These are phyloP conservation scores for Cheirogaleus major DNA, from an alignment of 2,797 vertebrate genomes.

Conservation along the genomic window DNA sequence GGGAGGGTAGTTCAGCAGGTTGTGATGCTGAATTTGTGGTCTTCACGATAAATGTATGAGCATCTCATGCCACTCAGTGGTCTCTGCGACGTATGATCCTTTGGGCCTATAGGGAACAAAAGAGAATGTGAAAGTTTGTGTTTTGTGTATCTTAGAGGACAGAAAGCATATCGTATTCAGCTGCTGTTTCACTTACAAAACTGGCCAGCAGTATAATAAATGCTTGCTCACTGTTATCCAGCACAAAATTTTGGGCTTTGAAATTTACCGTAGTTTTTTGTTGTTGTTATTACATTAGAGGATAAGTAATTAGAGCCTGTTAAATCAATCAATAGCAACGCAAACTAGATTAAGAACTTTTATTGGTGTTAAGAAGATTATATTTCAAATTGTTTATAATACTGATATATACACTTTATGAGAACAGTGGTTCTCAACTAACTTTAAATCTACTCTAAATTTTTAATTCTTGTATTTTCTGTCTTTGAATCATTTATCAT, in stretches of 20 bases:
- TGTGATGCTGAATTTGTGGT: background rate
- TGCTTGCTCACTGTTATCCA: background rate
- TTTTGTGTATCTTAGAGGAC: background rate
- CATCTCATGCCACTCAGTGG: background rate
- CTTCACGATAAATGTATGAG: background rate
- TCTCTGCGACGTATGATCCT: background rate
- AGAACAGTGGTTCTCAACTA: background rate
- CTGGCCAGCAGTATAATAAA: background rate
- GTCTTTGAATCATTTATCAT: slow-evolving; percentile 22
- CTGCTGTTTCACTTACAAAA: background rate
- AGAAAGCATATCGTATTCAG: slow-evolving; percentile 11
- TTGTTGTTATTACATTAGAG: background rate
- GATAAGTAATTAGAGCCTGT: background rate
- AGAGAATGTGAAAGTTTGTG: background rate
- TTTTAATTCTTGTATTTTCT: background rate
- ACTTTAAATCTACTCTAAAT: background rate
- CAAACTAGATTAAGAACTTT: slow-evolving; percentile 12
- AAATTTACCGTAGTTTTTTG: background rate
- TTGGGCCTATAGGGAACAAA: background rate
- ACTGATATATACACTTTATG: background rate
- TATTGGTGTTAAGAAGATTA: background rate
- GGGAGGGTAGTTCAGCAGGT: background rate
- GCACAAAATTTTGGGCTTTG: background rate
- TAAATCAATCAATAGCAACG: background rate
- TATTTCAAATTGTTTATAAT: slow-evolving; percentile 33